These are phyloP conservation scores for Disparrhopalites patrizii DNA, from an alignment of 2,888 invertebrate genomes.

Conservation along the genomic window DNA sequence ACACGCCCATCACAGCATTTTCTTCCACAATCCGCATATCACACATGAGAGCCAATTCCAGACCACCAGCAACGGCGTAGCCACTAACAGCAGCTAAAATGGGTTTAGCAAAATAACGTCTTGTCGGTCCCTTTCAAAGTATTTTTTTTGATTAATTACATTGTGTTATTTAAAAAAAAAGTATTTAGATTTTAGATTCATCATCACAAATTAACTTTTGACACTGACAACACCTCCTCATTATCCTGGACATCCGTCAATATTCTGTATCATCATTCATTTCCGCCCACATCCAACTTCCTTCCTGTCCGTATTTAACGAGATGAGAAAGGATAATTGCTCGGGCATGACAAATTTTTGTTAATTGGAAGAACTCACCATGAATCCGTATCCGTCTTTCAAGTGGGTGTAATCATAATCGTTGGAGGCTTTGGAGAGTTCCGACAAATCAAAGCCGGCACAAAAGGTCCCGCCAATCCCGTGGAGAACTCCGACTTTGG, in stretches of 20 bases:
- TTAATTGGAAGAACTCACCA: slow-evolving; percentile 52
- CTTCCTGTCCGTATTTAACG: too few relatives aligned
- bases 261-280: too few relatives aligned
- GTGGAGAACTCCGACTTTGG: slow-evolving; percentile 72
- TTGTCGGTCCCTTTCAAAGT: slow-evolving; percentile 65
- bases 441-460: slow-evolving; percentile 82
- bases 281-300: too few relatives aligned
- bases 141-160: too few relatives aligned
- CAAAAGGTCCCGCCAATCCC: slow-evolving; percentile 93
- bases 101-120: slow-evolving; percentile 73
- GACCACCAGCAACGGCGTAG: slow-evolving; percentile 83
- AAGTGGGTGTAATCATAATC: slow-evolving; percentile 37
- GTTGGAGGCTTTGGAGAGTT: slow-evolving; percentile 57
- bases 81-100: slow-evolving; percentile 86
- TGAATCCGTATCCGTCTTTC: slow-evolving; percentile 54
- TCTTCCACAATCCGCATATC: slow-evolving; percentile 86
- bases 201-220: too few relatives aligned
- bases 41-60: slow-evolving; percentile 86
- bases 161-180: too few relatives aligned
- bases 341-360: background rate
- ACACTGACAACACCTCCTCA: too few relatives aligned
- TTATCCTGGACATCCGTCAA: too few relatives aligned
- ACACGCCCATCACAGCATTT: slow-evolving; percentile 77
- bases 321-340: too few relatives aligned
- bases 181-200: too few relatives aligned